phyloP scores from a whole-genome alignment of 2,797 vertebrate species.

The Crocidura indochinensis region DNA sequence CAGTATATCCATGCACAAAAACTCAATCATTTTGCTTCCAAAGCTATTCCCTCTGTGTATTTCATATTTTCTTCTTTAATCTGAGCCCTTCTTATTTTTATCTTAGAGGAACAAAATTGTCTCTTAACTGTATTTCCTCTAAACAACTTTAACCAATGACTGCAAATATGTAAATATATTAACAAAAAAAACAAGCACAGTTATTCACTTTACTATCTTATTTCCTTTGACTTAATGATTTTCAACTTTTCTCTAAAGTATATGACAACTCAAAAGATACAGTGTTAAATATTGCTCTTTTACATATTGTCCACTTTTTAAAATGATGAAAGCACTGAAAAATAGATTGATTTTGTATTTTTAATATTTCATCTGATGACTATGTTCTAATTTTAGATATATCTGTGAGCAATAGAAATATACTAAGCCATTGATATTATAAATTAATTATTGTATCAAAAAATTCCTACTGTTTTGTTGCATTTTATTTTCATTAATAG shows the following conservation, averaged over 20 bases:
- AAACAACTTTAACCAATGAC: too few relatives aligned
- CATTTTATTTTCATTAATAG: not conserved
- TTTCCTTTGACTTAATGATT: not conserved
- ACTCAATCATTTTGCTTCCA: not conserved
- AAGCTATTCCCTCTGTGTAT: not conserved
- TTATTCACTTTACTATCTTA: not conserved
- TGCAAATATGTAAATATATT: too few relatives aligned
- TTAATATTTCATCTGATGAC: not conserved
- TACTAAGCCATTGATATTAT: not conserved
- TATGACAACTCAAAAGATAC: not conserved
- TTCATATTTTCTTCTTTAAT: not conserved
- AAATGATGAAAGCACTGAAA: not conserved
- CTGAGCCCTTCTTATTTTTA: not conserved
- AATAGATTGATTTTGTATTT: not conserved
- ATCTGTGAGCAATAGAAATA: too few relatives aligned
- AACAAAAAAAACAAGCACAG: too few relatives aligned
- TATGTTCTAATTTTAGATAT: not conserved
- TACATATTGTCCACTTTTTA: not conserved
- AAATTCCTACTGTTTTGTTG: not conserved
- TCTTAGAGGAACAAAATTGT: not conserved
- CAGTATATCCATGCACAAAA: not conserved
- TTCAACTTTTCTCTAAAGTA: not conserved
- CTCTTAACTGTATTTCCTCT: too few relatives aligned
- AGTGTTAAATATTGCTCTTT: not conserved
- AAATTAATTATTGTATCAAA: not conserved